Percentiles rank a stretch among this genome's conserved stretches.
Conservation (phyloP, 2,888 invertebrate species). For the Clivina fossor region DNA sequence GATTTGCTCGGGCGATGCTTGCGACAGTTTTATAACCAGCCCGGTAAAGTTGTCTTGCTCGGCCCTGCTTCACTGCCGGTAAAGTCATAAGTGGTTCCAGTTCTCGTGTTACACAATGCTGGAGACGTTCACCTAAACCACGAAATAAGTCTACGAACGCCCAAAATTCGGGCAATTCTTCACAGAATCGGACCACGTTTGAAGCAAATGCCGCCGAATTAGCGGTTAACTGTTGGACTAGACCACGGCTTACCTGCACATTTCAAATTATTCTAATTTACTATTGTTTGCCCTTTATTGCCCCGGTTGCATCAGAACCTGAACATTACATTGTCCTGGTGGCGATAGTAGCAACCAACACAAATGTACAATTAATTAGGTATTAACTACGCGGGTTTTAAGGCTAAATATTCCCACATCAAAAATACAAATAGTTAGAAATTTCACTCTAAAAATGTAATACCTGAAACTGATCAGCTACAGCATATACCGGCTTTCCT, state of each 20-base stretch:
- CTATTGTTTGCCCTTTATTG: too few species aligned
- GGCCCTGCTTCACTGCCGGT: conserved; percentile 84
- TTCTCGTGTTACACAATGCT: conserved; percentile 80
- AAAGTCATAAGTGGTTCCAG: conserved; percentile 82
- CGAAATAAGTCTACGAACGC: conserved; percentile 74
- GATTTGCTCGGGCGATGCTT: conserved; percentile 72
- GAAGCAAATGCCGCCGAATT: conserved; percentile 72
- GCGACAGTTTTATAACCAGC: conserved; percentile 81
- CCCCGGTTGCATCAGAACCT: too few species aligned
- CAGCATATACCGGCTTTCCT: conserved; percentile 63
- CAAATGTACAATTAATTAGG: too few species aligned
- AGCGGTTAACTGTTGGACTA: conserved; percentile 74
- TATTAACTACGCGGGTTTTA: too few species aligned
- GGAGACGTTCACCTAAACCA: conserved; percentile 72
- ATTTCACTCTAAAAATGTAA: not conserved
- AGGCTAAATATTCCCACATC: not conserved
- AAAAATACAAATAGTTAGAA: not conserved
- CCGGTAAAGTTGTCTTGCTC: conserved; percentile 80
- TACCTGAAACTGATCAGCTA: conserved; percentile 68
- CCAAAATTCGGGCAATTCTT: conserved; percentile 80
- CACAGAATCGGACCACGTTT: conserved; percentile 77
- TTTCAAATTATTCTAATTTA: too few species aligned
- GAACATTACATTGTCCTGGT: too few species aligned
- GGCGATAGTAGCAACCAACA: too few species aligned
- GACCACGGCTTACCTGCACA: conserved; percentile 73